Conservation (phyloP, 2,888 invertebrate genomes). For the Tinea semifulvella region DNA sequence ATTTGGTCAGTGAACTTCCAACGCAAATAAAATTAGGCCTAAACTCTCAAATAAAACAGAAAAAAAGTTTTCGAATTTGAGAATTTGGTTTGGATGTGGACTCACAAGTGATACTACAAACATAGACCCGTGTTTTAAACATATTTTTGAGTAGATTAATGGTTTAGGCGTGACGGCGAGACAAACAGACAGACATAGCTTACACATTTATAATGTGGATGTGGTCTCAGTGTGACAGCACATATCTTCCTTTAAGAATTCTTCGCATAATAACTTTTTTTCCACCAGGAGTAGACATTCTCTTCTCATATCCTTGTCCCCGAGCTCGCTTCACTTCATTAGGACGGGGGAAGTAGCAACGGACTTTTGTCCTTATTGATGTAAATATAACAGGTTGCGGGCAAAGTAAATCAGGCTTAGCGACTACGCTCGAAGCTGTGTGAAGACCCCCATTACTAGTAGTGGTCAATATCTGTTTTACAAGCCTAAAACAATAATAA, state of each 20-base stretch:
- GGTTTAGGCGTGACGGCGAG: too few species aligned
- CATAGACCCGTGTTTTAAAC: too few species aligned
- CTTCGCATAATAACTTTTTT: conserved; percentile 78
- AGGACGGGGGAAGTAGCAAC: conserved; percentile 78
- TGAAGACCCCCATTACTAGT: conserved; percentile 24
- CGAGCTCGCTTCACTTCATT: conserved; percentile 76
- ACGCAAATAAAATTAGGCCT: too few species aligned
- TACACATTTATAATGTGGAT: too few species aligned
- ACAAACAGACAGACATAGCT: too few species aligned
- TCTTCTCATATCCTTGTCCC: conserved; percentile 73
- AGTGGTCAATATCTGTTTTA: conserved; percentile 27
- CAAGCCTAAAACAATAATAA: conserved; percentile 40
- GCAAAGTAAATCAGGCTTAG: conserved; percentile 29
- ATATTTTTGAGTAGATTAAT: too few species aligned
- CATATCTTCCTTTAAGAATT: conserved; percentile 76
- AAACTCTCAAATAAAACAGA: too few species aligned
- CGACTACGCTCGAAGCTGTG: conserved; percentile 21
- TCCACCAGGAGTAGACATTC: conserved; percentile 75
- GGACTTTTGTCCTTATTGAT: conserved; percentile 57
- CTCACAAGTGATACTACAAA: too few species aligned
- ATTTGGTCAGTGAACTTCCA: too few species aligned
- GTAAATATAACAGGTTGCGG: conserved; percentile 38
- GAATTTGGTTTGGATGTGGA: too few species aligned
- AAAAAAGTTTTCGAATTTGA: too few species aligned
- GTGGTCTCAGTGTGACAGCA: conserved; percentile 71